Conservation (phyloP, 30 jellyfish, hydroid and myxozoan species). For the Turritopsis rubra region DNA sequence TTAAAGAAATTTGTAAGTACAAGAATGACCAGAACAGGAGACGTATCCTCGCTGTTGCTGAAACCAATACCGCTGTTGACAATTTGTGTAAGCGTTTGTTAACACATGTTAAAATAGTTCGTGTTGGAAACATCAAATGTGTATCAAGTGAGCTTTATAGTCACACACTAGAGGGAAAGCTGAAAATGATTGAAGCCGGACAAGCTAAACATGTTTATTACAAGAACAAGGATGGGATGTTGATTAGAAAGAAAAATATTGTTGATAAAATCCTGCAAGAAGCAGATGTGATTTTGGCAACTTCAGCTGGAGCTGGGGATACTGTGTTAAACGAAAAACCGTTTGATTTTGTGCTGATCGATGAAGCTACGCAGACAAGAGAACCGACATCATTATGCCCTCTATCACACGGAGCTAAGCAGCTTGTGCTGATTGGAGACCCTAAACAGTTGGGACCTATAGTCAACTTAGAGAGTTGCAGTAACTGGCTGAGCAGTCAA, state of each 20-base stretch:
- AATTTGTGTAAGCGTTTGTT: slow-evolving; percentile 13
- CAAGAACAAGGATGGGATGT: slow-evolving; percentile 4
- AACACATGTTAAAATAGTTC: slow-evolving; percentile 1
- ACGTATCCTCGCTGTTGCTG: slow-evolving; percentile 26
- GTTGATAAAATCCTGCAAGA: not conserved
- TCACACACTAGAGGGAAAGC: slow-evolving; percentile 19
- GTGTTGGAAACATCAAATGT: slow-evolving; percentile 21
- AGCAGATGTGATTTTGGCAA: slow-evolving; percentile 23
- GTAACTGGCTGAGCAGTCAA: slow-evolving; percentile 22
- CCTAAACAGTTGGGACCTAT: slow-evolving; percentile 29
- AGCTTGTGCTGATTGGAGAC: slow-evolving; percentile 35
- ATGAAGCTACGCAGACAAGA: slow-evolving; percentile 35
- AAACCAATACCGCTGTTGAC: slow-evolving; percentile 32
- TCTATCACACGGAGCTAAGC: slow-evolving; percentile 21
- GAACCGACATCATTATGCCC: slow-evolving; percentile 26
- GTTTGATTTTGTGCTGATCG: slow-evolving; percentile 23
- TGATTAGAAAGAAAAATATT: not conserved
- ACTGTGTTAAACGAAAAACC: not conserved
- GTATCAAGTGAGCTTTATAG: slow-evolving; percentile 27
- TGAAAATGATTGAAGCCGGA: slow-evolving; percentile 2
- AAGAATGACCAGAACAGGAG: too few relatives aligned
- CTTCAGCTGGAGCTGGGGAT: slow-evolving; percentile 37
- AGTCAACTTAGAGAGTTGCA: slow-evolving; percentile 14
- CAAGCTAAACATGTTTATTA: slow-evolving; percentile 8
- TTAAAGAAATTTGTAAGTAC: not conserved